These are phyloP conservation scores for Hetaerina americana DNA, from an alignment of 1,140 invertebrate species.

Conservation along the genomic window DNA sequence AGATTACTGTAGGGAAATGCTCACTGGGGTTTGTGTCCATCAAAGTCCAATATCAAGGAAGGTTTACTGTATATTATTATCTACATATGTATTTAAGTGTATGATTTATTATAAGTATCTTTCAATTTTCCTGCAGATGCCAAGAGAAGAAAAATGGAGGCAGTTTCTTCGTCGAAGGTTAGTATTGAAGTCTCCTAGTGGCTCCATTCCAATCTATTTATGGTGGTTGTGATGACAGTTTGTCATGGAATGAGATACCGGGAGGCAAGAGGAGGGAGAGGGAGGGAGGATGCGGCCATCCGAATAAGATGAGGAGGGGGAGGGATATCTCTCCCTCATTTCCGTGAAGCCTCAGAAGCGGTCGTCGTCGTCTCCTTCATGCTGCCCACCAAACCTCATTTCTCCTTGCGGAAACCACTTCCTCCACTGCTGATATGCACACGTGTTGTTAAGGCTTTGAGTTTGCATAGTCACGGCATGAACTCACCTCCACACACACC, in stretches of 20 bases:
- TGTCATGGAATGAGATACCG: neutral
- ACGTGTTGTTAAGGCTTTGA: no score
- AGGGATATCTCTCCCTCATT: neutral
- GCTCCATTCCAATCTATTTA: neutral
- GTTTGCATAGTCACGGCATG: no score
- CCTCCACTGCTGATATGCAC: no score
- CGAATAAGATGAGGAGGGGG: neutral
- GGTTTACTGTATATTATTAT: no score
- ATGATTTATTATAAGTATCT: constrained; percentile 3
- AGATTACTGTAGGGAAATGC: no score
- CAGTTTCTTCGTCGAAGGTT: constrained; percentile 53
- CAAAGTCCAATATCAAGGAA: no score
- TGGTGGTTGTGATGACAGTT: neutral
- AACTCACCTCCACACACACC: no score
- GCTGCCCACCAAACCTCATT: neutral
- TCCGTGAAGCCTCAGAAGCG: neutral
- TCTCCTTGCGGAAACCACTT: no score
- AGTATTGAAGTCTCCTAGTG: constrained; percentile 33
- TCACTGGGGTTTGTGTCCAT: no score
- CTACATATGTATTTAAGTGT: no score
- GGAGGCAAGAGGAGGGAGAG: neutral
- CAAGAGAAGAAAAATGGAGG: constrained; percentile 69
- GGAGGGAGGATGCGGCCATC: neutral
- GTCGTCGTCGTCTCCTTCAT: neutral
- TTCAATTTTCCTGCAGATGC: constrained; percentile 42